These are phyloP conservation scores for Neoaliturus tenellus DNA, from an alignment of 2,888 invertebrate genomes.

Conservation along the genomic window DNA sequence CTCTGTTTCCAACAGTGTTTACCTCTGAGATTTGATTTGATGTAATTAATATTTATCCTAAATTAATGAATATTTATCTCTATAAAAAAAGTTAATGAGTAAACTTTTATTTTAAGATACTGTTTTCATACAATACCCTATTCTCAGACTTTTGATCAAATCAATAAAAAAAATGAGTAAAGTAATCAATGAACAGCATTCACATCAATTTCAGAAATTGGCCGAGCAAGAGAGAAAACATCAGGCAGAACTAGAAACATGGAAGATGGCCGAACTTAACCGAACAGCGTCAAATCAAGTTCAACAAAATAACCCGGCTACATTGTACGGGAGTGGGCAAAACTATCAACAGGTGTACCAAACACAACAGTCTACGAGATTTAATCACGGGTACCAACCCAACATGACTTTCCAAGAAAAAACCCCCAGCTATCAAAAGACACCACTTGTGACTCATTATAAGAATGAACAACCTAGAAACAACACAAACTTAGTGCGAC, in stretches of 20 bases:
- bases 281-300: neutral
- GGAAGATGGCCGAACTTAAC: slow-evolving; percentile 50
- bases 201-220: slow-evolving; percentile 49
- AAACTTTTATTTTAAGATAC: neutral
- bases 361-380: neutral
- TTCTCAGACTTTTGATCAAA: neutral
- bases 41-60: no score
- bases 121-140: neutral
- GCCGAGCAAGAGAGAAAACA: slow-evolving; percentile 51
- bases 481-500: neutral
- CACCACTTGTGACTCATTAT: neutral
- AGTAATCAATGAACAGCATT: no score
- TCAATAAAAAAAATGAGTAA: no score
- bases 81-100: no score
- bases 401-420: neutral
- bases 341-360: neutral
- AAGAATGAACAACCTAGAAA: neutral
- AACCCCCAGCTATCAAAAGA: neutral
- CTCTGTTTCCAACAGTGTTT: no score
- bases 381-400: neutral
- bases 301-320: neutral
- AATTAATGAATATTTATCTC: no score
- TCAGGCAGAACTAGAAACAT: slow-evolving; percentile 41
- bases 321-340: neutral
- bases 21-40: no score